A percentile compares a stretch with the other conserved stretches of the same genome.
Evolutionary conservation across 2,888 invertebrate species (phyloP).

Genomic region (Trichogramma dendrolimi): DNA sequence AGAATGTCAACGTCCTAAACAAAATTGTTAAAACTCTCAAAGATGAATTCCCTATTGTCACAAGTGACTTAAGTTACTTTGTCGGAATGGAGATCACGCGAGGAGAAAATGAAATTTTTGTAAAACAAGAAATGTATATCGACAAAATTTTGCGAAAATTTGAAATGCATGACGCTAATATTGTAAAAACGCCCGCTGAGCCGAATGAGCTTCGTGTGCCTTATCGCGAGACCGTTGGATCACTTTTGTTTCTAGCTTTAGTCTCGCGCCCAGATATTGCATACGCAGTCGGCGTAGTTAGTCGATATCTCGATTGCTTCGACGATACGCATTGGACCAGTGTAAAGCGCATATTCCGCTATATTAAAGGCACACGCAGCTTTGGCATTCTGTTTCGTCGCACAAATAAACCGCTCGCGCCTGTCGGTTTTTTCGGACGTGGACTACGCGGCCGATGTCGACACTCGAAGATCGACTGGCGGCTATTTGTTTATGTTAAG

Average conservation of each 20-base stretch:
- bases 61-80: background rate
- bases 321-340: slow-evolving; percentile 6
- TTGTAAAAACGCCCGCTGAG: background rate
- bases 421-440: slow-evolving; percentile 28
- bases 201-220: too few species aligned
- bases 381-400: slow-evolving; percentile 7
- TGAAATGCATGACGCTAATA: background rate
- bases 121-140: background rate
- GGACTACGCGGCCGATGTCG: slow-evolving; percentile 30
- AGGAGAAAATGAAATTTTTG: background rate
- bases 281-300: slow-evolving; percentile 8
- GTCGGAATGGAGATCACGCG: slow-evolving; percentile 1
- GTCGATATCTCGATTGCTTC: slow-evolving; percentile 4
- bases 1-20: slow-evolving; percentile 5
- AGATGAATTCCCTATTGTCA: background rate
- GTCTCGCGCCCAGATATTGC: slow-evolving; percentile 11
- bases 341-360: slow-evolving; percentile 8
- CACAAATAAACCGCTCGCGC: too few species aligned
- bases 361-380: background rate
- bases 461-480: slow-evolving; percentile 32
- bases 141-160: background rate
- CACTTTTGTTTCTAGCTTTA: slow-evolving; percentile 3
- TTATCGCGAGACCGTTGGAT: slow-evolving; percentile 13
- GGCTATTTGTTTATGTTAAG: slow-evolving; percentile 30
- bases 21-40: background rate